phyloP scores from a whole-genome alignment of 2,888 invertebrate genomes.

The Amaurobius ferox region DNA sequence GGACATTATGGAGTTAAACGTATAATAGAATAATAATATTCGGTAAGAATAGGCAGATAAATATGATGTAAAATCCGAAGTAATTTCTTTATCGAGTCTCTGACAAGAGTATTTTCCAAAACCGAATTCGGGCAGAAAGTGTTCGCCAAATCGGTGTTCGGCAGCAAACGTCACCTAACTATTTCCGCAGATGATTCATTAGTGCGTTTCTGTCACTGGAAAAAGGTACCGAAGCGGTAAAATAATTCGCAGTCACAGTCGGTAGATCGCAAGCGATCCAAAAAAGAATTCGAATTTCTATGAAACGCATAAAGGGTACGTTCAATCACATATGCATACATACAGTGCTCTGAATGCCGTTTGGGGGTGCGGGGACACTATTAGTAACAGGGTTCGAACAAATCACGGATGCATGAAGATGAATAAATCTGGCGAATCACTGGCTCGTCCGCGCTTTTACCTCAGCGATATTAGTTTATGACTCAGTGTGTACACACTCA shows the following conservation, averaged over 20 bases:
- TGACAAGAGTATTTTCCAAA: too few species aligned
- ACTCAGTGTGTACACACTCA: not conserved
- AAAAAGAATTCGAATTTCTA: not conserved
- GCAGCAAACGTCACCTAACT: not conserved
- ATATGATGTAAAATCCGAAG: too few species aligned
- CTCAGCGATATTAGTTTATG: not conserved
- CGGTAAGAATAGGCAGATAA: too few species aligned
- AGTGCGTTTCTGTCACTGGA: not conserved
- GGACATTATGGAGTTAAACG: too few species aligned
- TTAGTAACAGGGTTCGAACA: not conserved
- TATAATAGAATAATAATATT: too few species aligned
- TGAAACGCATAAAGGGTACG: not conserved
- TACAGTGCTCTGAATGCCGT: not conserved
- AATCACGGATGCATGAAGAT: not conserved
- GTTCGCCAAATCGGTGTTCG: too few species aligned
- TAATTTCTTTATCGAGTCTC: too few species aligned
- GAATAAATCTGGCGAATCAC: not conserved
- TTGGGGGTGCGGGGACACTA: not conserved
- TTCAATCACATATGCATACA: not conserved
- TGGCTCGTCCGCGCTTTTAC: not conserved
- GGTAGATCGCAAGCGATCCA: not conserved
- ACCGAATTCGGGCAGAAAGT: too few species aligned
- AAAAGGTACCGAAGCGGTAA: not conserved
- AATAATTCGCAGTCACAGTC: not conserved
- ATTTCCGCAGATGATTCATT: not conserved